Conservation (phyloP, 2,797 vertebrate species). For the Sebastes dallii region DNA sequence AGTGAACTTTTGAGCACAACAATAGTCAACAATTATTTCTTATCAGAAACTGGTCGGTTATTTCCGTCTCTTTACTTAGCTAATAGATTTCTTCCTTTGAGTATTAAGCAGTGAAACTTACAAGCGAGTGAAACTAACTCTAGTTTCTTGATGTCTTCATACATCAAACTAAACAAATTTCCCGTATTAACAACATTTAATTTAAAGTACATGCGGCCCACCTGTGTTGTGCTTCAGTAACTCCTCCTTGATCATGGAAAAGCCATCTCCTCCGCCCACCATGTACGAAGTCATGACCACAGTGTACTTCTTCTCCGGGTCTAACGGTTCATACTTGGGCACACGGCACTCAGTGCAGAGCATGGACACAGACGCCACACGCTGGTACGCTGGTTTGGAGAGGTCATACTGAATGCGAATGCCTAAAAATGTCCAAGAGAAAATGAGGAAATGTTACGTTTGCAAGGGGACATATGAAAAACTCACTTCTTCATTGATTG, state of each 20-base stretch:
- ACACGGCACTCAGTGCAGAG: conserved; percentile 82
- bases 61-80: neutral
- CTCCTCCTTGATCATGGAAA: conserved; percentile 85
- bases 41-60: neutral
- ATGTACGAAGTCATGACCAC: conserved; percentile 85
- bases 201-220: conserved; percentile 58
- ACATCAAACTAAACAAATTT: neutral
- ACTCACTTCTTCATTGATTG: too few species aligned
- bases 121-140: neutral
- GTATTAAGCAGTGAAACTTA: neutral
- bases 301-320: conserved; percentile 81
- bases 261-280: conserved; percentile 87
- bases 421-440: conserved; percentile 25
- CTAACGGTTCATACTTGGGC: conserved; percentile 84
- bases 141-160: neutral
- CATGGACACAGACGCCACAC: conserved; percentile 33
- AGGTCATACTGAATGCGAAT: conserved; percentile 51
- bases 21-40: neutral
- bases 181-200: neutral
- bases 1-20: neutral
- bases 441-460: neutral
- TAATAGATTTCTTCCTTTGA: neutral
- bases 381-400: conserved; percentile 49
- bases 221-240: conserved; percentile 87
- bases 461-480: too few species aligned